Conservation (phyloP, 1,140 invertebrate species). For the Orchestia grillus region DNA sequence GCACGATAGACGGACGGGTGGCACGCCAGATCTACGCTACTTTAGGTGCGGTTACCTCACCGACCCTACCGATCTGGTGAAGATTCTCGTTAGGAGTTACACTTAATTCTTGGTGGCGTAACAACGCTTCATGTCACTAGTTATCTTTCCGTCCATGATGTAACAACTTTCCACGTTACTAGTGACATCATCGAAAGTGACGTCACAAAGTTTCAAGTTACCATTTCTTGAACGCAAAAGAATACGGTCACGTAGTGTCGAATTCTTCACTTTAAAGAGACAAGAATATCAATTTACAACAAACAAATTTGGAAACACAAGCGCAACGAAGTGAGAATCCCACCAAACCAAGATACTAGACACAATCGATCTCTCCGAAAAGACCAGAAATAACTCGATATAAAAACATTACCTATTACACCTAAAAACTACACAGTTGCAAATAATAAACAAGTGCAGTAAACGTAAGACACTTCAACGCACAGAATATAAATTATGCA, state of each 20-base stretch:
- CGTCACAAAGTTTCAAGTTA: too few relatives aligned
- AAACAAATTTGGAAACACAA: not conserved
- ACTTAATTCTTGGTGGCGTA: too few relatives aligned
- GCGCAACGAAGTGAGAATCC: not conserved
- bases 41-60: too few relatives aligned
- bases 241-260: not conserved
- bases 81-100: too few relatives aligned
- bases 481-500: not conserved
- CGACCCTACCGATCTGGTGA: too few relatives aligned
- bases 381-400: not conserved
- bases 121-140: too few relatives aligned
- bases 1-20: not conserved
- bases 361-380: not conserved
- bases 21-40: too few relatives aligned
- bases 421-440: not conserved
- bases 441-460: not conserved
- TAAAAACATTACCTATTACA: not conserved
- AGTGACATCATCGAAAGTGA: too few relatives aligned
- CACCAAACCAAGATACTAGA: not conserved
- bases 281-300: not conserved
- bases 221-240: not conserved
- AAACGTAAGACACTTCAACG: not conserved
- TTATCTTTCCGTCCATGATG: too few relatives aligned
- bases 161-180: too few relatives aligned
- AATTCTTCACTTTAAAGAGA: not conserved